A percentile compares a stretch with the other conserved stretches of the same genome.
phyloP scores from a whole-genome alignment of 2,888 invertebrate genomes.

The Lasioglossum leucozonium region DNA sequence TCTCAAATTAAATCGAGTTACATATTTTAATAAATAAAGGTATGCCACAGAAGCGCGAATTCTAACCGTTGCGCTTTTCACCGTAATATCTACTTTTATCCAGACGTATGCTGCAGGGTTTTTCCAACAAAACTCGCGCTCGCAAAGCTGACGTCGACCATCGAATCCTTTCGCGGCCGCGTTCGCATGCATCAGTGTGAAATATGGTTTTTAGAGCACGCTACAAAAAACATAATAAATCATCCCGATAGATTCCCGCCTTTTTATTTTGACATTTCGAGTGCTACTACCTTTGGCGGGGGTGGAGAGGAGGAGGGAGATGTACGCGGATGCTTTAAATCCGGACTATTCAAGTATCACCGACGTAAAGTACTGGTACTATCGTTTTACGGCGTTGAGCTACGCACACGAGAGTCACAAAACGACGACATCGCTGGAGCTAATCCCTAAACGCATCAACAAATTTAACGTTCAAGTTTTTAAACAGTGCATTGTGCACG shows the following conservation, averaged over 20 bases:
- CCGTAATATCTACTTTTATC: conserved; percentile 30
- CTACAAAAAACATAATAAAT: conserved; percentile 50
- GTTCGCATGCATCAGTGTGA: conserved; percentile 50
- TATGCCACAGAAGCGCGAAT: background rate
- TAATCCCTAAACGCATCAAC: background rate
- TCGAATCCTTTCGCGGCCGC: conserved; percentile 28
- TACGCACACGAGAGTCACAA: background rate
- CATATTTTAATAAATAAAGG: background rate
- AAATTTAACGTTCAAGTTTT: background rate
- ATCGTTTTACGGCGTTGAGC: background rate
- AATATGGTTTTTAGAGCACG: conserved; percentile 54
- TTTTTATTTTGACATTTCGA: conserved; percentile 53
- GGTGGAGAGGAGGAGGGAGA: too few species aligned
- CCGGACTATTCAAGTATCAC: conserved; percentile 15
- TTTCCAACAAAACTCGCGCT: conserved; percentile 20
- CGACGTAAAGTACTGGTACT: background rate
- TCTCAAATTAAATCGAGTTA: too few species aligned
- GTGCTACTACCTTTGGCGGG: conserved; percentile 28
- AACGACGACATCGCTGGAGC: background rate
- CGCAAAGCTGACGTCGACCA: conserved; percentile 16
- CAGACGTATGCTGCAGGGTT: conserved; percentile 7
- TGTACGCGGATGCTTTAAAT: conserved; percentile 34
- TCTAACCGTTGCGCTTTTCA: background rate
- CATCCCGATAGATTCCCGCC: conserved; percentile 39
- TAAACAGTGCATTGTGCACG: background rate